Evolutionary conservation across 2,113 vertebrate species (phyloP), one percentile per base, ranked within the genome.

Genomic region (Oryzias celebensis): DNA sequence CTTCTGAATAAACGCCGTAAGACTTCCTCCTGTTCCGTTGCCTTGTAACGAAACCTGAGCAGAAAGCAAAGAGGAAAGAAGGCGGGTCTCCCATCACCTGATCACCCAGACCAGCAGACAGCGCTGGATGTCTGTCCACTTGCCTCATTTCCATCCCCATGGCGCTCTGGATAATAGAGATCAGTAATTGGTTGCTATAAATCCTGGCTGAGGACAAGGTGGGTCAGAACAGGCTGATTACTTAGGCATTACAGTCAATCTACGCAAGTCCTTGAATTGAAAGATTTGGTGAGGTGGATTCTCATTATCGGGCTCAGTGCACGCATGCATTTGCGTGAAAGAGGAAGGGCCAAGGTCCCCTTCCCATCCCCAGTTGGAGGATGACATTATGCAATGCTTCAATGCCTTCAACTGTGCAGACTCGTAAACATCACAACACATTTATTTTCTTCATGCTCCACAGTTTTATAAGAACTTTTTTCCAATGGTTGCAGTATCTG

Each of bases 171-270:
- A 88, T 90, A 90, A 91, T 89, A 69, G 85, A 86, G 82, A 88
- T 85, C 85, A 86, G 88, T 91, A 91, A 91, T 91, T 89, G 90
- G 64, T 80, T 84, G 82, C 87, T 86, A 91, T 91, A 89, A 93
- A 93, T 93, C 82, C 74, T 23, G 71, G 79, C n/a, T 31, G 85
- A 78, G 85, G 89, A 92, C 91, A 89, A 83, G 82, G 88, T 89
- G 91, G 92, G 92, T 92, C 90, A 89, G 89, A 85, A 85, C 81
- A 76, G 91, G 81, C 85, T 91, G 90, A 89, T 90, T 92, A 85
- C 90, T 75, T 87, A 89, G 91, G 89, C 90, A 77, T 89, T 71
- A 87, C 80, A 65, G 92, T 90, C 90, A 76, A 87, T 90, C 89
- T 83, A 77, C 73, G 68, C 64, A 58, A 0, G 62, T 89, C 86